These are phyloP conservation scores for Felis chaus DNA, from an alignment of 2,113 vertebrate genomes.

Conservation along the genomic window DNA sequence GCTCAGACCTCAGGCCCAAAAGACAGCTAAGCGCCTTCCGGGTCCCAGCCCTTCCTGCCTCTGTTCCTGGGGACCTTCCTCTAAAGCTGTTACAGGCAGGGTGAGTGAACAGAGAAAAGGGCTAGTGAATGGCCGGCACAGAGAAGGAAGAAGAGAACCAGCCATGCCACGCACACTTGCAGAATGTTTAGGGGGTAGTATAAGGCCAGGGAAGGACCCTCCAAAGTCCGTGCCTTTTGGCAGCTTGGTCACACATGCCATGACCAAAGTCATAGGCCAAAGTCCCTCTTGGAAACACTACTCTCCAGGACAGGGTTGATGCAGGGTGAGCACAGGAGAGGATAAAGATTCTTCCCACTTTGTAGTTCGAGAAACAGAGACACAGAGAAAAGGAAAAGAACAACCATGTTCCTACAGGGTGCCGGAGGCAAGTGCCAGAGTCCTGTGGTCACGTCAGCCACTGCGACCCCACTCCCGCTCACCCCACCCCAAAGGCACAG, in stretches of 20 bases:
- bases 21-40: not conserved
- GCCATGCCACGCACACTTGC: not conserved
- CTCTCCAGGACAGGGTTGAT: not conserved
- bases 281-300: not conserved
- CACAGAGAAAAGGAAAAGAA: not conserved
- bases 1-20: conserved; percentile 23
- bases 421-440: not conserved
- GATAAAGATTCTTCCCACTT: not conserved
- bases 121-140: not conserved
- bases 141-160: not conserved
- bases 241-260: not conserved
- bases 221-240: not conserved
- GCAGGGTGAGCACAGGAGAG: not conserved
- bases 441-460: fast-evolving
- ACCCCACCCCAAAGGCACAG: not conserved
- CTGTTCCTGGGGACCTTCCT: not conserved
- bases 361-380: not conserved
- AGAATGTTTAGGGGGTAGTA: too few species aligned
- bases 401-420: fast-evolving
- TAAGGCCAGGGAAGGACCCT: not conserved
- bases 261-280: fast-evolving
- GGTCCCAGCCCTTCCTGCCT: not conserved
- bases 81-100: not conserved
- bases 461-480: fast-evolving
- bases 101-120: not conserved